These are phyloP conservation scores for Drosophila ogumai DNA, from an alignment of 1,140 invertebrate genomes.

Conservation along the genomic window DNA sequence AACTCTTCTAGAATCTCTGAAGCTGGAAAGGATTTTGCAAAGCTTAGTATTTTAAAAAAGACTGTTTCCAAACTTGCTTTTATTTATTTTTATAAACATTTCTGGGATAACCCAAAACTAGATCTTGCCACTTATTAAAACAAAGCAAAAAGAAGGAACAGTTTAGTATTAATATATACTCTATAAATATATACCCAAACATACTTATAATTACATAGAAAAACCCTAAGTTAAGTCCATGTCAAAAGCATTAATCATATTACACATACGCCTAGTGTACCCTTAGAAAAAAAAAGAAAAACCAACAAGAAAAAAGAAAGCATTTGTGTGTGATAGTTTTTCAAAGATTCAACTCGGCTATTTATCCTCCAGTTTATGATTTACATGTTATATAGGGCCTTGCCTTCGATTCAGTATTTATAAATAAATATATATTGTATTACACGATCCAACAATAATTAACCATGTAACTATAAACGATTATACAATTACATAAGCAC, in stretches of 20 bases:
- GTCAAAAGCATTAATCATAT: constrained; percentile 24
- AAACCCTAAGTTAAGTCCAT: constrained; percentile 11
- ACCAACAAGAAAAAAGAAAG: constrained; percentile 6
- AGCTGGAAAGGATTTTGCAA: not conserved
- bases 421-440: constrained; percentile 34
- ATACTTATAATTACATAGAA: constrained; percentile 4
- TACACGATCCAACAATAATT: constrained; percentile 24
- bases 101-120: not conserved
- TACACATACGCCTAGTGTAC: constrained; percentile 61
- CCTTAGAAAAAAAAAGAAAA: constrained; percentile 37
- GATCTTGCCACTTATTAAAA: constrained; percentile 42
- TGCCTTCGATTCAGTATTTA: constrained; percentile 57
- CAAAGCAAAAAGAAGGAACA: constrained; percentile 43
- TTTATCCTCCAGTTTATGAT: constrained; percentile 21
- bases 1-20: not conserved
- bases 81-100: constrained; percentile 43
- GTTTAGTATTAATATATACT: constrained; percentile 44
- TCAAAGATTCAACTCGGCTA: constrained; percentile 63
- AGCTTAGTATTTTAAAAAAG: constrained; percentile 28
- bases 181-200: not conserved
- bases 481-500: constrained; percentile 60
- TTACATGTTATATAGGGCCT: constrained; percentile 33
- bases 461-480: constrained; percentile 40
- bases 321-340: constrained; percentile 81
- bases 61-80: constrained; percentile 32